phyloP scores from a whole-genome alignment of 2,113 vertebrate genomes.

The Junco hyemalis region DNA sequence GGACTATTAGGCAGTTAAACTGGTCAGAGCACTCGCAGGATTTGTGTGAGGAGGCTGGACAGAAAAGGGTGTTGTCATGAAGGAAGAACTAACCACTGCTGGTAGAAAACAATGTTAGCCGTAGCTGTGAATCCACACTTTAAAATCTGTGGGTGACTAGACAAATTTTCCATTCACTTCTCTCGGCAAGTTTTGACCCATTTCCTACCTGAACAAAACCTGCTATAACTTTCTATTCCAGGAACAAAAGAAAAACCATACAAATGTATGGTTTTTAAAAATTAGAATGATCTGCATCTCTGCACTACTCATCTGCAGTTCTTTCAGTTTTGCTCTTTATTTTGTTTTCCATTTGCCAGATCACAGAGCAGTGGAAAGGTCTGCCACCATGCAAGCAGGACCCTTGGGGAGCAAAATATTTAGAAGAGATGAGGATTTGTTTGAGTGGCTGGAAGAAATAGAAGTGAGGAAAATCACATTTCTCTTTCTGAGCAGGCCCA shows the following conservation, averaged over 20 bases:
- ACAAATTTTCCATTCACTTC: neutral
- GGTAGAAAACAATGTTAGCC: conserved; percentile 2
- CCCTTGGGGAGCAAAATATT: neutral
- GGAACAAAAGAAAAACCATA: neutral
- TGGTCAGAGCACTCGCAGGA: neutral
- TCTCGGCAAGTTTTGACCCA: neutral
- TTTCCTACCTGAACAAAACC: conserved; percentile 2
- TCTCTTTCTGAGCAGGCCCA: conserved; percentile 27
- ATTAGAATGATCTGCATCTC: neutral
- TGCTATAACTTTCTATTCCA: neutral
- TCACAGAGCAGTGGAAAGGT: neutral
- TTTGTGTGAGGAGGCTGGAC: conserved; percentile 1
- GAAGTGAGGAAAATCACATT: conserved; percentile 17
- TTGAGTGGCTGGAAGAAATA: conserved; percentile 3
- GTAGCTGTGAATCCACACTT: conserved; percentile 4
- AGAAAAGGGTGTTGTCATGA: conserved; percentile 34
- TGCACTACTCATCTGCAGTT: neutral
- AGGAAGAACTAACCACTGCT: conserved; percentile 22
- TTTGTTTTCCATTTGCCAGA: neutral
- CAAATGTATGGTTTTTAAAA: too few relatives aligned
- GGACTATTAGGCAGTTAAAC: conserved; percentile 1
- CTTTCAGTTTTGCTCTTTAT: neutral
- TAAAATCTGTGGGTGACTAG: neutral
- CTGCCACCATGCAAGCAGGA: neutral
- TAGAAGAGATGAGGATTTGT: neutral